phyloP scores from a whole-genome alignment of 2,113 vertebrate species.

The Phocoena phocoena region DNA sequence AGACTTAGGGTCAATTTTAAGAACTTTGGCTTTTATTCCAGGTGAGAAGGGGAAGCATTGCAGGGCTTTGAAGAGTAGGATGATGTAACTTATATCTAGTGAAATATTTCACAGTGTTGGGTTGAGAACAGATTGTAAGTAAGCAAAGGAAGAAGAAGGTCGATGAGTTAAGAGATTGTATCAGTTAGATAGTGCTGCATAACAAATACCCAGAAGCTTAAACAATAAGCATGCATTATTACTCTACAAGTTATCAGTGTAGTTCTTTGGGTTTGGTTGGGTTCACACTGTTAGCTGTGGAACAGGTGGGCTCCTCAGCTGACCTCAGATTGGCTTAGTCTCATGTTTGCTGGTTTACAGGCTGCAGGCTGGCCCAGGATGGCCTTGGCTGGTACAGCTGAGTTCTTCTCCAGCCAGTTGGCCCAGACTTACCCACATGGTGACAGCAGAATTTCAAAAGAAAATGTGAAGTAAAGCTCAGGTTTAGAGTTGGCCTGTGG shows the following conservation, averaged over 20 bases:
- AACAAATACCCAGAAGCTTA: background rate
- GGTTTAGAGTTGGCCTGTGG: background rate
- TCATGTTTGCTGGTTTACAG: too few species aligned
- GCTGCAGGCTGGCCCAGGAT: background rate
- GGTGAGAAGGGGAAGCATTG: background rate
- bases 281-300: background rate
- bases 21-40: background rate
- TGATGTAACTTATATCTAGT: background rate
- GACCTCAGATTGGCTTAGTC: background rate
- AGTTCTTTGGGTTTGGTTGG: background rate
- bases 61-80: background rate
- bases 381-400: background rate
- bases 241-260: fast-evolving
- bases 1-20: background rate
- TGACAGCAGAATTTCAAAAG: background rate
- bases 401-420: background rate
- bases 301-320: background rate
- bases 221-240: too few species aligned
- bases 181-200: background rate
- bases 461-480: background rate
- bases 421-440: background rate
- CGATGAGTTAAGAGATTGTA: fast-evolving
- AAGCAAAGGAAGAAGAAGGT: background rate
- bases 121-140: background rate
- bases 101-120: background rate